A percentile compares a stretch with the other conserved stretches of the same genome.
phyloP scores from a whole-genome alignment of 2,888 invertebrate genomes.

The Allygus modestus region DNA sequence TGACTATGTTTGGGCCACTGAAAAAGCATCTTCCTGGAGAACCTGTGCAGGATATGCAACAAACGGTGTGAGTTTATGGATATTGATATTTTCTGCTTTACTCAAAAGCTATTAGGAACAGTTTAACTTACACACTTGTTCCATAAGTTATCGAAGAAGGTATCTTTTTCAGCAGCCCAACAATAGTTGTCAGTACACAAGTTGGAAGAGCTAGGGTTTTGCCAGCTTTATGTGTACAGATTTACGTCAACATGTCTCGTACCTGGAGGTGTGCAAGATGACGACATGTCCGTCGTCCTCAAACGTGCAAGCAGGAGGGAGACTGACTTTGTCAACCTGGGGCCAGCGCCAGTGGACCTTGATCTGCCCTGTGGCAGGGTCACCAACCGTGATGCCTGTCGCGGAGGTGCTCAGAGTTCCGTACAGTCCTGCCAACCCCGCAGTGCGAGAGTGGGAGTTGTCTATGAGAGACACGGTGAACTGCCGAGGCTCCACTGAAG shows the following conservation, averaged over 20 bases:
- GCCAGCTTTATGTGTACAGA: no score
- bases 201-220: no score
- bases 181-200: no score
- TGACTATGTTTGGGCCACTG: no score
- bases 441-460: conserved; percentile 80
- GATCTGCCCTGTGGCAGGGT: conserved; percentile 76
- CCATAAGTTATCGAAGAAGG: no score
- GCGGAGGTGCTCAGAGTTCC: conserved; percentile 78
- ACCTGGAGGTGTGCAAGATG: conserved; percentile 81
- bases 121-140: no score
- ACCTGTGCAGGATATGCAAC: no score
- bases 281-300: conserved; percentile 80
- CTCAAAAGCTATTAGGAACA: no score
- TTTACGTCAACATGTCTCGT: conserved; percentile 59
- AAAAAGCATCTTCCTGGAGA: no score
- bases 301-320: conserved; percentile 73
- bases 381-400: conserved; percentile 78
- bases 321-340: conserved; percentile 40
- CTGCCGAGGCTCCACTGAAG: conserved; percentile 63
- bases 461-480: conserved; percentile 81
- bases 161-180: no score
- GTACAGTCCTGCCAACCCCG: conserved; percentile 79
- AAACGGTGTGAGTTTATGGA: no score
- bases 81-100: no score
- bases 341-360: conserved; percentile 66